Evolutionary conservation across 2,113 vertebrate genomes (phyloP).

Genomic region (Vidua chalybeata): DNA sequence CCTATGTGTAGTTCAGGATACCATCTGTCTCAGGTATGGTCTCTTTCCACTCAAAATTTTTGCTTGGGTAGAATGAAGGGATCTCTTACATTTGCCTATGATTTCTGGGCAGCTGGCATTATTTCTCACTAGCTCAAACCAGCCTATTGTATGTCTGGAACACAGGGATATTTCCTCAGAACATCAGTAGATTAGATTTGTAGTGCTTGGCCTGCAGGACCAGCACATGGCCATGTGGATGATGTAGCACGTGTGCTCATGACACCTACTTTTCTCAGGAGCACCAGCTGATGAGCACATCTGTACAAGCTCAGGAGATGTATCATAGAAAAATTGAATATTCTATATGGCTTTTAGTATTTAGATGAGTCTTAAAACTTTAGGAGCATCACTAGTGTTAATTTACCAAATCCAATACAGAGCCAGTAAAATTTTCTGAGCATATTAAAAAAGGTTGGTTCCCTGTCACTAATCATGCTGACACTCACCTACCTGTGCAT

Average conservation of each 20-base stretch:
- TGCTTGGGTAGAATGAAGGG: neutral
- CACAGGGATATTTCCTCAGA: neutral
- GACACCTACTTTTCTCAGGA: neutral
- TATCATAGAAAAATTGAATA: neutral
- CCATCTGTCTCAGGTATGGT: neutral
- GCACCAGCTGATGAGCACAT: neutral
- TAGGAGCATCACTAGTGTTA: neutral
- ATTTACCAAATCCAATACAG: neutral
- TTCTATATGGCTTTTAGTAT: neutral
- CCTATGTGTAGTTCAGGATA: neutral
- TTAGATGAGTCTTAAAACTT: neutral
- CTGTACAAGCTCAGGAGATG: neutral
- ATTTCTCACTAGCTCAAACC: neutral
- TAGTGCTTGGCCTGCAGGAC: neutral
- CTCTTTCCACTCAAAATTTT: neutral
- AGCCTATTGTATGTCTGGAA: neutral
- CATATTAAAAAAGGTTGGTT: neutral
- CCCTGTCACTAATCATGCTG: neutral
- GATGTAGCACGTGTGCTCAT: neutral
- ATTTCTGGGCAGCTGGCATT: neutral
- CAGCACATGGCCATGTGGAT: neutral
- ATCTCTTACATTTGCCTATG: neutral
- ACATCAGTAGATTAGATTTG: neutral
- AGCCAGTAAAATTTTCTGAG: neutral
- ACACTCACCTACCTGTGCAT: accelerated